Conservation (phyloP, 2,113 vertebrate species). For the Athene noctua region DNA sequence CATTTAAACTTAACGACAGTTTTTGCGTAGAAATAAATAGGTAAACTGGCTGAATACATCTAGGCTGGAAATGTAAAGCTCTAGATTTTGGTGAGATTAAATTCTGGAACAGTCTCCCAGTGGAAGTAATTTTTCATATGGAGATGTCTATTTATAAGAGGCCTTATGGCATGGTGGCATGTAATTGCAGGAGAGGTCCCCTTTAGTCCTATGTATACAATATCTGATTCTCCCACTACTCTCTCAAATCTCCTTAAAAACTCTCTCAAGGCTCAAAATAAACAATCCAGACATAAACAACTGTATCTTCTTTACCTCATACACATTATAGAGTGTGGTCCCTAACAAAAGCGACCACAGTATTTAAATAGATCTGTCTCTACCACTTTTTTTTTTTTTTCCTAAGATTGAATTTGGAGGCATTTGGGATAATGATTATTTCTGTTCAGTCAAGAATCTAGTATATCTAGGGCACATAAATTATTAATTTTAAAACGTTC, state of each 20-base stretch:
- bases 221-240: neutral
- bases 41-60: neutral
- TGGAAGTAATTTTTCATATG: neutral
- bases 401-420: neutral
- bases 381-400: neutral
- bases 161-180: neutral
- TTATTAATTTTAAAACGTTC: constrained; percentile 37
- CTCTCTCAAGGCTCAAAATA: neutral
- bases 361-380: neutral
- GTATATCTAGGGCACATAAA: constrained; percentile 45
- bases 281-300: neutral
- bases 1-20: neutral
- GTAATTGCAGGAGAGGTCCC: neutral
- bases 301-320: neutral
- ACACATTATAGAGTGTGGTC: neutral
- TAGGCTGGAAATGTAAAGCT: neutral
- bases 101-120: neutral
- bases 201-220: neutral
- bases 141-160: neutral
- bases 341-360: neutral
- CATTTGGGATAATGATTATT: neutral
- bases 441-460: neutral
- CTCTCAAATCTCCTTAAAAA: neutral
- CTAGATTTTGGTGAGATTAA: neutral
- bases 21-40: neutral